These are phyloP conservation scores for Sparus aurata DNA, from an alignment of 2,797 vertebrate genomes.

Conservation along the genomic window DNA sequence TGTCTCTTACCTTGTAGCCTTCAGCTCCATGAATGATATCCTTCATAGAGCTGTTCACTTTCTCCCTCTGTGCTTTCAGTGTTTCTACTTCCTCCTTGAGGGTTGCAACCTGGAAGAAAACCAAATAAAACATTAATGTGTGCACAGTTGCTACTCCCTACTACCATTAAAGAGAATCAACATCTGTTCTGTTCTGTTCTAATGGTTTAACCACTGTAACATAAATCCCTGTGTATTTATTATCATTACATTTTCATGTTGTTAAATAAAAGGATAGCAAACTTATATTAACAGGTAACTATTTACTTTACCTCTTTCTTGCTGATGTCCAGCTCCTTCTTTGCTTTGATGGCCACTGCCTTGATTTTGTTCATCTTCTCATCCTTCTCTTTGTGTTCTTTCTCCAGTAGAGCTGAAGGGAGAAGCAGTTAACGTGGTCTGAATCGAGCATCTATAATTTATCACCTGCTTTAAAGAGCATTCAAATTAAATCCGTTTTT, in stretches of 20 bases:
- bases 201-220: neutral
- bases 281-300: neutral
- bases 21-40: conserved; percentile 95
- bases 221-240: neutral
- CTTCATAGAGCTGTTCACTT: conserved; percentile 90
- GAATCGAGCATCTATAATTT: neutral
- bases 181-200: too few relatives aligned
- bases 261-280: neutral
- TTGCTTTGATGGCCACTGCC: conserved; percentile 95
- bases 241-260: neutral
- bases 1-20: conserved; percentile 91
- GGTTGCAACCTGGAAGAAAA: conserved; percentile 78
- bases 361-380: conserved; percentile 96
- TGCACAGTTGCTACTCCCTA: neutral
- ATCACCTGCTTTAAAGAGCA: neutral
- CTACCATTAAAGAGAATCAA: neutral
- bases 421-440: conserved; percentile 12
- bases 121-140: neutral
- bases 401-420: conserved; percentile 84
- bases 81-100: conserved; percentile 89
- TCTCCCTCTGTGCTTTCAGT: conserved; percentile 88
- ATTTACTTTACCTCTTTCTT: conserved; percentile 91
- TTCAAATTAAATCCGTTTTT: neutral
- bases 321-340: conserved; percentile 93
- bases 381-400: conserved; percentile 90